A percentile compares a stretch with the other conserved stretches of the same genome.
phyloP scores from a whole-genome alignment of 1,140 invertebrate genomes.

The Drosophila mojavensis region DNA sequence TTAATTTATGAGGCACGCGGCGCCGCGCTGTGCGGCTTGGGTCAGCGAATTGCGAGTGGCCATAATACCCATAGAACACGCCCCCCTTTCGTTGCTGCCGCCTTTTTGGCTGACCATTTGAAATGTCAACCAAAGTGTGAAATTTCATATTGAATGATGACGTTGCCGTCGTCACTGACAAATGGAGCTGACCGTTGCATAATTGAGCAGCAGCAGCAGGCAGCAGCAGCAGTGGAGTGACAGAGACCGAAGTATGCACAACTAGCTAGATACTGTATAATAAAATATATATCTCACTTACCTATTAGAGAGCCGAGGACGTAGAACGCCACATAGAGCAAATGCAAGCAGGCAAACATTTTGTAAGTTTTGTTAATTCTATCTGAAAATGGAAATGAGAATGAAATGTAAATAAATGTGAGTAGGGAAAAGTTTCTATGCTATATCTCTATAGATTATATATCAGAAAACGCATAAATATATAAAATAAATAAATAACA shows the following conservation, averaged over 20 bases:
- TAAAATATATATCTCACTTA: conserved; percentile 47
- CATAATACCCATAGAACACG: not conserved
- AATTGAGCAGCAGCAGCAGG: conserved; percentile 59
- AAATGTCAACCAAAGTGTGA: conserved; percentile 78
- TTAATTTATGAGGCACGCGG: conserved; percentile 79
- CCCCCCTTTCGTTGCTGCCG: not conserved
- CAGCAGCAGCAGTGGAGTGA: not conserved
- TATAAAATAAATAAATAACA: no score
- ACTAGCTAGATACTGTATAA: not conserved
- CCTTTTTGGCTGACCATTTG: conserved; percentile 42
- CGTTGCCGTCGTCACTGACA: conserved; percentile 51
- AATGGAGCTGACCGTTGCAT: conserved; percentile 67
- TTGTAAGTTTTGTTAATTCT: conserved; percentile 28
- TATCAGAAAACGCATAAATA: no score
- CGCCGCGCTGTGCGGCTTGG: conserved; percentile 57
- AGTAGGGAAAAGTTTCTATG: no score
- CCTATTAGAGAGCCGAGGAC: conserved; percentile 61
- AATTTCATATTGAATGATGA: conserved; percentile 75
- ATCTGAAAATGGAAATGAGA: conserved; percentile 4
- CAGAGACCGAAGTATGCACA: not conserved
- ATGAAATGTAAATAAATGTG: not conserved
- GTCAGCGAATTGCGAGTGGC: conserved; percentile 35
- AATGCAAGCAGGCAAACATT: conserved; percentile 60
- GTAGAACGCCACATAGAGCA: conserved; percentile 47
- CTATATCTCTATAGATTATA: no score